phyloP scores from a whole-genome alignment of 2,797 vertebrate genomes.

The Pelodytes ibericus region DNA sequence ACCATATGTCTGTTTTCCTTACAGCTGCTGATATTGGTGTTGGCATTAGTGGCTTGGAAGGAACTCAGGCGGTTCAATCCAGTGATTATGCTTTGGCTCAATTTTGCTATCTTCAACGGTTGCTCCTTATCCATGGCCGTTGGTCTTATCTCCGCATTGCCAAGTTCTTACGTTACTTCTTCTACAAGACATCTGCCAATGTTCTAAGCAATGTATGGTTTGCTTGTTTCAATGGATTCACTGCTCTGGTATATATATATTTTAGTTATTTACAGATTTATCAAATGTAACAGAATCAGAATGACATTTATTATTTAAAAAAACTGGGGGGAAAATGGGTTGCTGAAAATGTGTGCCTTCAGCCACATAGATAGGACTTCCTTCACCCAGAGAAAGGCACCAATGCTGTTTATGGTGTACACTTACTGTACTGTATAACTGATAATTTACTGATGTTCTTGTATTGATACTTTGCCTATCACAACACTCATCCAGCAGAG shows the following conservation, averaged over 20 bases:
- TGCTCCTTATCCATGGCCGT: slow-evolving; percentile 89
- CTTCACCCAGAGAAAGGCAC: too few relatives aligned
- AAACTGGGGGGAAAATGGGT: too few relatives aligned
- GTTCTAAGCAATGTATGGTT: slow-evolving; percentile 89
- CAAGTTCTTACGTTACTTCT: slow-evolving; percentile 86
- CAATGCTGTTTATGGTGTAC: too few relatives aligned
- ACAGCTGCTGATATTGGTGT: slow-evolving; percentile 89
- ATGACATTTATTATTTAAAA: too few relatives aligned
- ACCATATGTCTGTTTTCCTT: not conserved
- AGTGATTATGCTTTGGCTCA: slow-evolving; percentile 88
- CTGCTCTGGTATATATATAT: slow-evolving; percentile 77
- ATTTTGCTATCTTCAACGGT: slow-evolving; percentile 84
- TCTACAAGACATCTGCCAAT: slow-evolving; percentile 89
- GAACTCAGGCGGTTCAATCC: slow-evolving; percentile 87
- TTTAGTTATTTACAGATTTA: too few relatives aligned
- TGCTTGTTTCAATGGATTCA: slow-evolving; percentile 86
- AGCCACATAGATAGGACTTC: too few relatives aligned
- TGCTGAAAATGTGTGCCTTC: too few relatives aligned
- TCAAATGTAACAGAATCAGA: too few relatives aligned
- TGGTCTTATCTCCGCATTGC: slow-evolving; percentile 89
- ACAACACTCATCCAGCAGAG: too few relatives aligned
- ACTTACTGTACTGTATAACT: too few relatives aligned
- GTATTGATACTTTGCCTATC: too few relatives aligned
- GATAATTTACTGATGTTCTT: too few relatives aligned
- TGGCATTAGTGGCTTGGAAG: slow-evolving; percentile 86